Percentiles rank a stretch among this genome's conserved stretches.
Evolutionary conservation across 2,888 invertebrate species (phyloP).

Genomic region (Acanthosoma haemorrhoidale): DNA sequence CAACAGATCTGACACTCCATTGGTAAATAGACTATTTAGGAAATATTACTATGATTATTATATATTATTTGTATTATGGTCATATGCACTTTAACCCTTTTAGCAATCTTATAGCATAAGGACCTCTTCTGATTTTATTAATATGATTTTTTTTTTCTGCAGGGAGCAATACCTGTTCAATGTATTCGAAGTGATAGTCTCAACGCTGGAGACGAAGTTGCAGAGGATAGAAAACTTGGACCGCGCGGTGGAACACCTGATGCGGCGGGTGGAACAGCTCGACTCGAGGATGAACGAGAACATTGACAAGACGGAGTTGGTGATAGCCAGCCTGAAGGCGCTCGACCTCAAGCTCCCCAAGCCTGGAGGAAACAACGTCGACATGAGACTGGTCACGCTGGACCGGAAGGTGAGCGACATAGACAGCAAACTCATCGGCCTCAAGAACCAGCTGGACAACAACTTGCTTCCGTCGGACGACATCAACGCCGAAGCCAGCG

Average conservation of each 20-base stretch:
- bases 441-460: constrained; percentile 77
- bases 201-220: constrained; percentile 79
- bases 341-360: constrained; percentile 68
- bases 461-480: constrained; percentile 76
- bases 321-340: constrained; percentile 68
- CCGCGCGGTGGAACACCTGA: constrained; percentile 79
- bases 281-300: constrained; percentile 78
- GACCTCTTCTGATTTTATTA: background rate
- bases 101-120: too few species aligned
- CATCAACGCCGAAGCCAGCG: constrained; percentile 80
- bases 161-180: constrained; percentile 84
- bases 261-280: constrained; percentile 75
- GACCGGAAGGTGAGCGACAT: constrained; percentile 81
- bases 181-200: constrained; percentile 84
- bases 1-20: too few species aligned
- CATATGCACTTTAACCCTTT: too few species aligned
- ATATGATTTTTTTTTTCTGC: constrained; percentile 50
- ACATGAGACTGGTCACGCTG: constrained; percentile 62
- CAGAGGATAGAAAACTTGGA: constrained; percentile 83
- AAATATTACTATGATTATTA: too few species aligned
- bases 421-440: constrained; percentile 67
- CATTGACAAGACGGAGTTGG: constrained; percentile 76
- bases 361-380: constrained; percentile 51
- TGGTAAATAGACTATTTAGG: too few species aligned
- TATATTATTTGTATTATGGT: too few species aligned